These are phyloP conservation scores for Sceloporus undulatus DNA, from an alignment of 2,113 vertebrate species.

Conservation along the genomic window DNA sequence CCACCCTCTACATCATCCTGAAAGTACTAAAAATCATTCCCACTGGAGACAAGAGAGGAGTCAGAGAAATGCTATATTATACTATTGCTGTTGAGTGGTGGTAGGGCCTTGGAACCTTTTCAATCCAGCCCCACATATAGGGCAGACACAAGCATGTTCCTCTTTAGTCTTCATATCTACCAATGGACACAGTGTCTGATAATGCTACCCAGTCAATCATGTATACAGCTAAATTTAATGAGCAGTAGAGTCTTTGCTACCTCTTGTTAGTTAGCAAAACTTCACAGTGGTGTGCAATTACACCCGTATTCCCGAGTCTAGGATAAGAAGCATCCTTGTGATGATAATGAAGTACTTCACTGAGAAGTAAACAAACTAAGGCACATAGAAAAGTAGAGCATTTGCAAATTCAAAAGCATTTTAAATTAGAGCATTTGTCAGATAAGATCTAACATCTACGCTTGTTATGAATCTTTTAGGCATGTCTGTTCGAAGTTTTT, in stretches of 20 bases:
- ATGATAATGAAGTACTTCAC: conserved; percentile 37
- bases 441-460: conserved; percentile 33
- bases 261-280: conserved; percentile 66
- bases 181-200: conserved; percentile 43
- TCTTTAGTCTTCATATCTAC: conserved; percentile 46
- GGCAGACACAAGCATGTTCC: conserved; percentile 11
- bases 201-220: conserved; percentile 53
- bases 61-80: no score
- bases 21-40: neutral
- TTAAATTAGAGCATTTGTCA: conserved; percentile 47
- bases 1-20: neutral
- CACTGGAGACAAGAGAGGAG: neutral
- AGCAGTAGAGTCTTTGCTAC: conserved; percentile 59
- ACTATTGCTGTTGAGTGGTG: neutral
- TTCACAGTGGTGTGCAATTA: conserved; percentile 38
- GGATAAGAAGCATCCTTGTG: conserved; percentile 47
- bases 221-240: conserved; percentile 70
- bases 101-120: neutral
- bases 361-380: conserved; percentile 24
- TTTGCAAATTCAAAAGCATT: conserved; percentile 29
- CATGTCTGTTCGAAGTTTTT: neutral
- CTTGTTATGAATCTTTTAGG: conserved; percentile 23
- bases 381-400: conserved; percentile 8
- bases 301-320: conserved; percentile 42
- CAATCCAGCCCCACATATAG: neutral